phyloP scores from a whole-genome alignment of 2,797 vertebrate genomes.

The Chiroxiphia lanceolata region DNA sequence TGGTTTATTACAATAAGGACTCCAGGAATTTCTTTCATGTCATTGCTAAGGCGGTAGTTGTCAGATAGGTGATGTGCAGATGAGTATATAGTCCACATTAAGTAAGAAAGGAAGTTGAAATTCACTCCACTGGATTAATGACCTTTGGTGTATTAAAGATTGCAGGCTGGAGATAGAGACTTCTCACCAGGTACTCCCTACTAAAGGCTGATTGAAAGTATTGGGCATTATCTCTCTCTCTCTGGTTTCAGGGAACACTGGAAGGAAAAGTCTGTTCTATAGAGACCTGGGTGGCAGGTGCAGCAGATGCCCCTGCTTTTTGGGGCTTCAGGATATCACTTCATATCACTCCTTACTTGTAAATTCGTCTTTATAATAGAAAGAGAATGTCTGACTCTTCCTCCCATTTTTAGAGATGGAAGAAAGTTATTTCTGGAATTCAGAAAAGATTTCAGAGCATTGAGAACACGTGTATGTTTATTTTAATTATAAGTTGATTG shows the following conservation, averaged over 20 bases:
- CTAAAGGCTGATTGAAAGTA: not conserved
- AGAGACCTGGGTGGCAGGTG: not conserved
- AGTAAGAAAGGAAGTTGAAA: not conserved
- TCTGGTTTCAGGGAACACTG: not conserved
- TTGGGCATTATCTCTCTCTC: not conserved
- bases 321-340: not conserved
- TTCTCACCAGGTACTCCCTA: not conserved
- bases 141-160: not conserved
- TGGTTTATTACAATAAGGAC: not conserved
- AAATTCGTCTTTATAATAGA: not conserved
- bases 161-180: not conserved
- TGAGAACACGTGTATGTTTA: not conserved
- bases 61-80: not conserved
- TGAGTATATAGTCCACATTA: not conserved
- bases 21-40: not conserved
- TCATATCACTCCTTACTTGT: not conserved
- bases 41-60: not conserved
- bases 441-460: not conserved
- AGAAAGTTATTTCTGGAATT: not conserved
- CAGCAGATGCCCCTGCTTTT: not conserved
- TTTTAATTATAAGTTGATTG: not conserved
- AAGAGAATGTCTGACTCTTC: not conserved
- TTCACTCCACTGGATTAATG: not conserved
- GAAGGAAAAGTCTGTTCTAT: not conserved
- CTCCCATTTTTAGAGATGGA: not conserved